Conservation (phyloP, 2,888 invertebrate genomes). For the Scaptomyza cyrtandrae region DNA sequence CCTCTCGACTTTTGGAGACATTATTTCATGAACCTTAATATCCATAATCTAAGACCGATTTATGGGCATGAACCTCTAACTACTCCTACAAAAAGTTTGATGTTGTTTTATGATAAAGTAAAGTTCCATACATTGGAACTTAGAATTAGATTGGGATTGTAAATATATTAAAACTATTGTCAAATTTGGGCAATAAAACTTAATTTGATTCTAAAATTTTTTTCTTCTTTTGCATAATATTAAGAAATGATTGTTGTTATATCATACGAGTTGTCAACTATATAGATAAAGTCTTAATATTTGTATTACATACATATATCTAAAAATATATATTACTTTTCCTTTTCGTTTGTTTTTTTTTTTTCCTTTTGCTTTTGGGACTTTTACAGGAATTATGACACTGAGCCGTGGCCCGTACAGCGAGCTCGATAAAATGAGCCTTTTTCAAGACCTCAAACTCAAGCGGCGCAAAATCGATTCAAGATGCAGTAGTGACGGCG, state of each 20-base stretch:
- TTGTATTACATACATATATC: too few relatives aligned
- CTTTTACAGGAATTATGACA: slow-evolving; percentile 95
- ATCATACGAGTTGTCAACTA: too few relatives aligned
- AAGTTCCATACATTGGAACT: too few relatives aligned
- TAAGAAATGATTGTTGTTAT: too few relatives aligned
- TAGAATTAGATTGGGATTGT: too few relatives aligned
- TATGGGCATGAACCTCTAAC: background rate
- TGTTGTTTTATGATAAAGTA: too few relatives aligned
- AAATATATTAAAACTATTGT: too few relatives aligned
- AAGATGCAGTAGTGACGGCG: slow-evolving; percentile 98
- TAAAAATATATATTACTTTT: background rate
- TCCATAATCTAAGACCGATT: background rate
- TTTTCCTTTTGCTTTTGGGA: background rate
- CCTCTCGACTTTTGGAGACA: background rate
- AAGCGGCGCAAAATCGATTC: slow-evolving; percentile 99
- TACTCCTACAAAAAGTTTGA: background rate
- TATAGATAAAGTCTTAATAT: too few relatives aligned
- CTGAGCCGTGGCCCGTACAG: slow-evolving; percentile 97
- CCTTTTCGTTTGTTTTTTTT: background rate
- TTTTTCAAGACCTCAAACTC: slow-evolving; percentile 99
- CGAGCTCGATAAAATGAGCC: slow-evolving; percentile 99
- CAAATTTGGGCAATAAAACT: too few relatives aligned
- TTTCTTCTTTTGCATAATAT: too few relatives aligned
- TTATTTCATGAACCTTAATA: background rate
- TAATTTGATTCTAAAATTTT: too few relatives aligned